phyloP scores from a whole-genome alignment of 2,113 vertebrate genomes.

The Campylorhamphus procurvoides region DNA sequence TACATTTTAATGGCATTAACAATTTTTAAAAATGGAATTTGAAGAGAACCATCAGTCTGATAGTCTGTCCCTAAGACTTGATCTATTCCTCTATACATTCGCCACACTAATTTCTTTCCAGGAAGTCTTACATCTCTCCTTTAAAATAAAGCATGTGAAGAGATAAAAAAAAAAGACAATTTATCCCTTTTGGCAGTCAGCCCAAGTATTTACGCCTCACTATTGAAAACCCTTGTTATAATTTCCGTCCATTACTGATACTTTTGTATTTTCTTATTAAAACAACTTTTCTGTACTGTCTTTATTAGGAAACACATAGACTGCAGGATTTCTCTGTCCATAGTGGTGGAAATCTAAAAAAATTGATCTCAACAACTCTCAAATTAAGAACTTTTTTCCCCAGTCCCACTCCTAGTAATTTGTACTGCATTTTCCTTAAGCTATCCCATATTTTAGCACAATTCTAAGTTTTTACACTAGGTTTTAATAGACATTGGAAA shows the following conservation, averaged over 20 bases:
- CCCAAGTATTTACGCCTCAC: neutral
- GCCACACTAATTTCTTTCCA: neutral
- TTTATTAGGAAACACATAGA: neutral
- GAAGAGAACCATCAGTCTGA: neutral
- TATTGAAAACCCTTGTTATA: neutral
- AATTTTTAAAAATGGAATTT: neutral
- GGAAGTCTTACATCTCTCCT: neutral
- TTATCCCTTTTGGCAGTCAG: neutral
- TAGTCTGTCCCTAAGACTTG: neutral
- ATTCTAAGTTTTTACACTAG: neutral
- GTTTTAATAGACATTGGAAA: neutral
- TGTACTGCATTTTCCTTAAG: neutral
- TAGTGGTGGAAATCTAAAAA: neutral
- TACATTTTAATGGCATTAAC: neutral
- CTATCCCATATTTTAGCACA: neutral
- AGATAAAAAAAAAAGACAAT: neutral
- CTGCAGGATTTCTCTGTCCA: neutral
- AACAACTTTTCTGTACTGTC: neutral
- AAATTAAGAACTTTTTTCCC: neutral
- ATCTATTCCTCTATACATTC: neutral
- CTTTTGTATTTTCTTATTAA: neutral
- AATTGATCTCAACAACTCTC: neutral
- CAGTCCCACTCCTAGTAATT: neutral
- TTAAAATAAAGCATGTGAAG: neutral
- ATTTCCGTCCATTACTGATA: neutral